Conservation (phyloP, 2,888 invertebrate genomes). For the Dione vanillae region DNA sequence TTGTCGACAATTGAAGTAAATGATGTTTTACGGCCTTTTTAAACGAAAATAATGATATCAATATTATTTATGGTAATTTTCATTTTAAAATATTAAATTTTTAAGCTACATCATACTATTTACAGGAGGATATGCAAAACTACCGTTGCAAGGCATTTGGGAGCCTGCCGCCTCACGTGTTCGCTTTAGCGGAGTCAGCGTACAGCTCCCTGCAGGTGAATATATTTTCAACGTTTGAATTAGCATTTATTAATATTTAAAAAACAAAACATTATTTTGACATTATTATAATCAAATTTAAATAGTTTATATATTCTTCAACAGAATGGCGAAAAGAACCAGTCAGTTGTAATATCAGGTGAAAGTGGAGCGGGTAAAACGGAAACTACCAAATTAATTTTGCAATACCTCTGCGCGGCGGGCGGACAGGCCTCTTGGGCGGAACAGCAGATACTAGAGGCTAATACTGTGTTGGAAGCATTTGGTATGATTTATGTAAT, state of each 20-base stretch:
- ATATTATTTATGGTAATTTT: no score
- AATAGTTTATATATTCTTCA: slow-evolving; percentile 11
- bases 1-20: no score
- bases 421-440: slow-evolving; percentile 92
- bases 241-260: slow-evolving; percentile 11
- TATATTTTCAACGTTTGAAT: slow-evolving; percentile 27
- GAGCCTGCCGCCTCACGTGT: slow-evolving; percentile 93
- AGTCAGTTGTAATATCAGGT: slow-evolving; percentile 96
- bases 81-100: not conserved
- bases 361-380: slow-evolving; percentile 98
- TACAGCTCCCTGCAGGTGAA: slow-evolving; percentile 89
- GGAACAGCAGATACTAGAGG: slow-evolving; percentile 97
- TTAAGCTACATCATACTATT: slow-evolving; percentile 8
- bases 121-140: slow-evolving; percentile 90
- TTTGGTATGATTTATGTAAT: slow-evolving; percentile 86
- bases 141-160: slow-evolving; percentile 94
- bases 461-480: slow-evolving; percentile 96
- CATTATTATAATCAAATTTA: not conserved
- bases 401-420: slow-evolving; percentile 95
- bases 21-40: no score
- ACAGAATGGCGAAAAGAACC: slow-evolving; percentile 82
- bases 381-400: slow-evolving; percentile 95
- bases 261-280: no score
- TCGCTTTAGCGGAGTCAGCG: slow-evolving; percentile 95
- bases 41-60: no score